Evolutionary conservation across 2,888 invertebrate species (phyloP), one percentile per base, ranked within the genome.

Genomic region (Epiblema foenella): DNA sequence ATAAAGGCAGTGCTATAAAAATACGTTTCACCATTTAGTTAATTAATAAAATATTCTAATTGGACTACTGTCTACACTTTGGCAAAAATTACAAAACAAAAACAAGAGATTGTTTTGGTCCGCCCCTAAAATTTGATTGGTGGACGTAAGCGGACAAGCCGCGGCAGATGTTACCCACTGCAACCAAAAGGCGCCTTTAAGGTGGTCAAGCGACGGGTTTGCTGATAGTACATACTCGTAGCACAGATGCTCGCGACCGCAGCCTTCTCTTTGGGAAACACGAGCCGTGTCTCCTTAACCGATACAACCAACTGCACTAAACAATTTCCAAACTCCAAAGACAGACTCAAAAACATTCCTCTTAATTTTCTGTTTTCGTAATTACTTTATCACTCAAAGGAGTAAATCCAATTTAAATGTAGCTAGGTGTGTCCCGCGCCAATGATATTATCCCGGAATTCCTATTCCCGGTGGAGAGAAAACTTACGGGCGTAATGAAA

Each of bases 401-500:
- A 71, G 66, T 71, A 66, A 71, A 71, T 67, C 66, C 66, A 71
- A 71, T 71, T 71, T 67, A 71, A 71, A 71, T 71, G 70, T 70
- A 60, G 54, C 65, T 65, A 56, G 52, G 69, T 70, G 70, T 70
- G 65, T 51, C 60, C 54, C 56, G 54, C 65, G 69, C 66, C 70
- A 70, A 70, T 57, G 66, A 49, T 51, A 67, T 71, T 62, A 66
- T 67, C 56, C 71, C 66, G 66, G 17, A 67, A 71, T 62, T 51
- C 56, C 60, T 65, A 69, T 60, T 37, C 66, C 60, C 56, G 39
- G 68, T 29, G 52, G 60, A 60, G 52, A 54, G 67, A 37, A 49
- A 71, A 66, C 62, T 71, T 67, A 71, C 60, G 12, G 59, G 29
- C 49, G 62, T 62, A 71, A 62, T 71, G 66, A 66, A 71, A 62